phyloP scores from a whole-genome alignment of 2,888 invertebrate genomes.

The Tillus elongatus region DNA sequence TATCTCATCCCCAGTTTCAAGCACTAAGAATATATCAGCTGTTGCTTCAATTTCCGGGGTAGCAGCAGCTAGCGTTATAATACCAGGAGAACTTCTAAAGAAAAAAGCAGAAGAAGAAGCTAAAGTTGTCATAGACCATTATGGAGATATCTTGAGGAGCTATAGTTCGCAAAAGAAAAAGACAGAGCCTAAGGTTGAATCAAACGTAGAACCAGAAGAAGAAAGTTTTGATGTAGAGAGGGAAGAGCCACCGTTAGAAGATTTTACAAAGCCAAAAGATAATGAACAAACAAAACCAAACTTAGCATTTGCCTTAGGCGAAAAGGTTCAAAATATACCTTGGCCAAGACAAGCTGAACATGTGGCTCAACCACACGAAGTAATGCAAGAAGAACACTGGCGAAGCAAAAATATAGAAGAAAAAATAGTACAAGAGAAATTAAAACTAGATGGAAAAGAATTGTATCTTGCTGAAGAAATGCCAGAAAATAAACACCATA shows the following conservation, averaged over 20 bases:
- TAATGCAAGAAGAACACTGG: too few relatives aligned
- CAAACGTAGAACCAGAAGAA: background rate
- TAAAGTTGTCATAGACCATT: constrained; percentile 66
- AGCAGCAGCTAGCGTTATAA: constrained; percentile 35
- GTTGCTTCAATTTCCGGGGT: constrained; percentile 33
- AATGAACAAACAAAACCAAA: too few relatives aligned
- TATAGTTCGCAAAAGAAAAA: constrained; percentile 43
- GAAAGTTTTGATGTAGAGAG: too few relatives aligned
- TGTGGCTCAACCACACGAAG: too few relatives aligned
- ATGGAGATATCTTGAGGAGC: constrained; percentile 69
- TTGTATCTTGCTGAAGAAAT: too few relatives aligned
- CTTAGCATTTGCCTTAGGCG: too few relatives aligned
- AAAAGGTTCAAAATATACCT: too few relatives aligned
- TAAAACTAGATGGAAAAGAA: too few relatives aligned
- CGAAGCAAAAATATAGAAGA: too few relatives aligned
- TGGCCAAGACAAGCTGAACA: too few relatives aligned
- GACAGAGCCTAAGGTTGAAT: background rate
- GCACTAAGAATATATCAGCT: constrained; percentile 23
- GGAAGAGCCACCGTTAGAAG: background rate
- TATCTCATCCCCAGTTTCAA: background rate
- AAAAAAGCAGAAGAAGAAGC: constrained; percentile 53
- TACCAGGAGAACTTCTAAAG: constrained; percentile 32
- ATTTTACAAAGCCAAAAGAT: background rate
- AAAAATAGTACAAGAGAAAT: too few relatives aligned
- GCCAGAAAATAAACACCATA: too few relatives aligned